phyloP scores from a whole-genome alignment of 2,797 vertebrate species.

The Rhynchotus rufescens region DNA sequence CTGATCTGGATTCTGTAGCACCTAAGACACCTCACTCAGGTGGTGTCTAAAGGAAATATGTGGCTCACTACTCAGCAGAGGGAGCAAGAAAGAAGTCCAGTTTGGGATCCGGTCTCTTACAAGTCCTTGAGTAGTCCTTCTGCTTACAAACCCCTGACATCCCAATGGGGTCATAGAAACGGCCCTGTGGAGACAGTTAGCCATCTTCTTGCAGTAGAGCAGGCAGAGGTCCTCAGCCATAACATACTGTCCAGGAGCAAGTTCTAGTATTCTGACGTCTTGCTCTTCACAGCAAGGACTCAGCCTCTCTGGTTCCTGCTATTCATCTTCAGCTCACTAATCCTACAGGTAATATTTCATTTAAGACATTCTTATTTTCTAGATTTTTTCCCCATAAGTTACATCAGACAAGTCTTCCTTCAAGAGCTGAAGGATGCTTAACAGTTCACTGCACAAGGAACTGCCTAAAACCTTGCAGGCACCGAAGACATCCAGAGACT shows the following conservation, averaged over 20 bases:
- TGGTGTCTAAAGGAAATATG: background rate
- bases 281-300: background rate
- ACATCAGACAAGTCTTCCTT: background rate
- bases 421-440: background rate
- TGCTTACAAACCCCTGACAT: background rate
- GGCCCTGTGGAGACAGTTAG: background rate
- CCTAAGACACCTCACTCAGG: accelerated
- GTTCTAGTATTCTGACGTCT: background rate
- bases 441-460: background rate
- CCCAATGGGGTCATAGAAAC: background rate
- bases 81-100: background rate
- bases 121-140: background rate
- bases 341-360: background rate
- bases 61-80: background rate
- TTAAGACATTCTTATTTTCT: background rate
- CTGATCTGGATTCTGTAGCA: background rate
- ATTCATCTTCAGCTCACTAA: background rate
- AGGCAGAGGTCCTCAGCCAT: accelerated
- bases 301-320: background rate
- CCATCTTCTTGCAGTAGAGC: background rate
- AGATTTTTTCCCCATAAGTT: background rate
- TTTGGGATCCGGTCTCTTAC: background rate
- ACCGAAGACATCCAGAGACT: background rate
- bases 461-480: background rate
- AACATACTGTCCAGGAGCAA: background rate